Conservation (phyloP, 2,113 vertebrate genomes). For the Tretioscincus oriximinensis region DNA sequence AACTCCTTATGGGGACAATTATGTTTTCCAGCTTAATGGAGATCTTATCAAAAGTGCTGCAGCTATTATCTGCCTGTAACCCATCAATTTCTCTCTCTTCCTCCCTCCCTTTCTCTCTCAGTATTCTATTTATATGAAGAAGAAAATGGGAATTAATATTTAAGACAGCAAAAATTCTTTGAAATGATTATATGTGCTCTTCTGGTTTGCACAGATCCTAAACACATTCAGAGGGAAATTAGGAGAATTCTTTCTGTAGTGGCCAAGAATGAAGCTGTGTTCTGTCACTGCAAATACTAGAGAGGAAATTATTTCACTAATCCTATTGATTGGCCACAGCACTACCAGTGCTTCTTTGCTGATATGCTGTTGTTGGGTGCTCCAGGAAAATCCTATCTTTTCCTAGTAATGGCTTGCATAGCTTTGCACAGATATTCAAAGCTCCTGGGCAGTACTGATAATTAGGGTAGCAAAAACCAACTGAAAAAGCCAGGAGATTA, state of each 20-base stretch:
- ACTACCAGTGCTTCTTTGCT: not conserved
- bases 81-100: slow-evolving; percentile 5
- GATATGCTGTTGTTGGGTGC: not conserved
- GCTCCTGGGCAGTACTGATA: not conserved
- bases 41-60: slow-evolving; percentile 10
- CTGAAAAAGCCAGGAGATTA: not conserved
- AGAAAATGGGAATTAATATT: slow-evolving; percentile 30
- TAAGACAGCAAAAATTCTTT: slow-evolving; percentile 2
- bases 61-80: slow-evolving; percentile 21
- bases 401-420: not conserved
- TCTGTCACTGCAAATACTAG: not conserved
- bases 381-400: not conserved
- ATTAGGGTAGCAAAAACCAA: not conserved
- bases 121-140: no score
- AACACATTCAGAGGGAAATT: not conserved
- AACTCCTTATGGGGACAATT: slow-evolving; percentile 42
- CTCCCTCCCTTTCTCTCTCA: no score
- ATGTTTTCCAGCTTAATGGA: slow-evolving; percentile 40
- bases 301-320: slow-evolving; percentile 5
- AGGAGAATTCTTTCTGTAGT: not conserved
- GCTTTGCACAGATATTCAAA: not conserved
- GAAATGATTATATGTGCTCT: not conserved
- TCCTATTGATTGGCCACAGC: not conserved
- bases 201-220: not conserved
- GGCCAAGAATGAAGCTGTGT: not conserved